Evolutionary conservation across 1,140 invertebrate species (phyloP), one percentile per base, ranked within the genome.

Genomic region (Wiebesia pumilae): DNA sequence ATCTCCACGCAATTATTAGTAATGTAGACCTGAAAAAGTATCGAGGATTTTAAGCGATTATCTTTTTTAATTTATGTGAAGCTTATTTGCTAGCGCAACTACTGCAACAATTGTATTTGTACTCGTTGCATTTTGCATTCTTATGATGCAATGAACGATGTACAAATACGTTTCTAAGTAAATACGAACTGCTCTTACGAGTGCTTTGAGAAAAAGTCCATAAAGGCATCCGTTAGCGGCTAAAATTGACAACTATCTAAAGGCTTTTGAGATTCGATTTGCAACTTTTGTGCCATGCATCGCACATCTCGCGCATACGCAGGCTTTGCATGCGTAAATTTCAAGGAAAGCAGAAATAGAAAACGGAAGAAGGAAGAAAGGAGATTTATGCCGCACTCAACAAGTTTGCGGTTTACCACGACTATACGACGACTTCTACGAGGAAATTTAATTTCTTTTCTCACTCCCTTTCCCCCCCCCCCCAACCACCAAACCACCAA

Each of bases 261-360:
- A 78, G 27, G 43, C 58, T 84, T 79, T 51, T 35, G 51, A 75
- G 51, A 81, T 85, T 69, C 80, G 83, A 85, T 87, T 87, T 87
- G 75, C 30, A 85, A 71, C 71, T 82, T 85, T 85, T 47, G 21
- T 47, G 38, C 33, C 71, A 81, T 87, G 65, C 54, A 30, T 30
- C 9, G n/a, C 33, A 16, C 12, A 87, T 87, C 51, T 84, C 51
- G 38, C 81, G 47, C 38, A 40, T 43, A 30, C 47, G 47, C 16
- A 30, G 3, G 7, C 24, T 73, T 24, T 10, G 2, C 24, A 54
- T 75, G 43, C 21, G 35, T 33, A 35, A 0, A 54, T n/a, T 62
- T 16, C 12, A 16, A 35, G 10, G 33, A 33, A 38, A 75, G 51
- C 62, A 30, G 27, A 40, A 83, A 43, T 24, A 43, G 40, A 62